Percentiles rank a stretch among this genome's conserved stretches.
phyloP scores from a whole-genome alignment of 2,797 vertebrate species.

The Aphelocoma californica region DNA sequence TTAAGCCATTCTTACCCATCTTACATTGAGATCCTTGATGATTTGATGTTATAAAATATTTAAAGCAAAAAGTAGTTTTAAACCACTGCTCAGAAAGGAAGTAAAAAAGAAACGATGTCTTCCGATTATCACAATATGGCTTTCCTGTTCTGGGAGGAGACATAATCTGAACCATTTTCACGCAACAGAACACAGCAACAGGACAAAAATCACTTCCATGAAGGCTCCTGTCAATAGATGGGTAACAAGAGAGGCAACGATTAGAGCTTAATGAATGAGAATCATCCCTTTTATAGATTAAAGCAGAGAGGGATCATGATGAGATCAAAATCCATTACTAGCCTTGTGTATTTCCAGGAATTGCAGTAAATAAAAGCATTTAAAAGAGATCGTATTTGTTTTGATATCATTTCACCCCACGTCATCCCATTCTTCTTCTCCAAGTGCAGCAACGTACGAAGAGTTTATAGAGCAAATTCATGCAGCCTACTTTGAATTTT shows the following conservation, averaged over 20 bases:
- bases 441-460: neutral
- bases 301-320: neutral
- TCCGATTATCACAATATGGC: neutral
- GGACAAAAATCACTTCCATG: neutral
- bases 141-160: neutral
- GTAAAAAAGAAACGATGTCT: neutral
- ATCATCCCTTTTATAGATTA: neutral
- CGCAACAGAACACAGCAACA: neutral
- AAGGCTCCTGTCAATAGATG: neutral
- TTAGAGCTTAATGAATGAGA: conserved; percentile 8
- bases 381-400: neutral
- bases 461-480: neutral
- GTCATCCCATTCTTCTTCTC: neutral
- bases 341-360: neutral
- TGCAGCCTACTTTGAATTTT: neutral
- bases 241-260: neutral
- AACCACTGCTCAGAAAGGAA: neutral
- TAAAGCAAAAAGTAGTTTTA: neutral
- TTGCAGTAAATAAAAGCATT: neutral
- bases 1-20: neutral
- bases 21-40: neutral
- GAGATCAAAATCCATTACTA: conserved; percentile 5
- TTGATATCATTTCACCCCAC: neutral
- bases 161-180: neutral
- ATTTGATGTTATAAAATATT: neutral